Percentiles rank a stretch among this genome's conserved stretches.
Conservation (phyloP, 2,888 invertebrate genomes). For the Formica aserva region DNA sequence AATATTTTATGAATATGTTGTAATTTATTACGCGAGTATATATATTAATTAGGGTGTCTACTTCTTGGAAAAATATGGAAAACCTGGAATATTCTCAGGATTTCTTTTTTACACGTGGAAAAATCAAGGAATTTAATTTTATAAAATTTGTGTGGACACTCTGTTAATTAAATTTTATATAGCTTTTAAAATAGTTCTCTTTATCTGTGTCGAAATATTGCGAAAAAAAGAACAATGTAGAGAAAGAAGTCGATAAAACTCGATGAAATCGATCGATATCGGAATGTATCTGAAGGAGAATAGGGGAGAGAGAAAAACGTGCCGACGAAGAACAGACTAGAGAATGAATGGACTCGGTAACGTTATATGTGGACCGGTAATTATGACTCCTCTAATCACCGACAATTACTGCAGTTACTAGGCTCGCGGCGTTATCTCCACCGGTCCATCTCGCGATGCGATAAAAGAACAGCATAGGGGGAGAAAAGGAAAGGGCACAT, state of each 20-base stretch:
- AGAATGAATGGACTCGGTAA: slow-evolving; percentile 81
- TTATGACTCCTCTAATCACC: slow-evolving; percentile 85
- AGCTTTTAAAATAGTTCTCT: not conserved
- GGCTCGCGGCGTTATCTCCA: slow-evolving; percentile 82
- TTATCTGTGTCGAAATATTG: not conserved
- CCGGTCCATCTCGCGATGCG: slow-evolving; percentile 79
- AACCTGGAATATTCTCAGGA: too few species aligned
- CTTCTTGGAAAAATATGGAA: too few species aligned
- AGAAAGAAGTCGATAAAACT: slow-evolving; percentile 21
- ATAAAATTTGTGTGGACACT: too few species aligned
- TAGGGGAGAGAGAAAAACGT: slow-evolving; percentile 46
- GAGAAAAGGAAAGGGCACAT: slow-evolving; percentile 18
- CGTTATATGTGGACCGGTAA: slow-evolving; percentile 80
- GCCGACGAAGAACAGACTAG: slow-evolving; percentile 68
- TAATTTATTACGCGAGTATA: not conserved
- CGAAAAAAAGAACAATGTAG: too few species aligned
- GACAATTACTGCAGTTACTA: slow-evolving; percentile 84
- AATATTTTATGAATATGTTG: not conserved
- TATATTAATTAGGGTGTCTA: too few species aligned
- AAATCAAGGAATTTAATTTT: too few species aligned
- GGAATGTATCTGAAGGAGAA: slow-evolving; percentile 42
- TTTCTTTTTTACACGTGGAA: too few species aligned
- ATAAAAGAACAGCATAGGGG: slow-evolving; percentile 51
- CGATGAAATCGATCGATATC: slow-evolving; percentile 37
- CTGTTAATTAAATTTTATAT: not conserved